These are phyloP conservation scores for Blera fallax DNA, from an alignment of 2,888 invertebrate genomes.

Conservation along the genomic window DNA sequence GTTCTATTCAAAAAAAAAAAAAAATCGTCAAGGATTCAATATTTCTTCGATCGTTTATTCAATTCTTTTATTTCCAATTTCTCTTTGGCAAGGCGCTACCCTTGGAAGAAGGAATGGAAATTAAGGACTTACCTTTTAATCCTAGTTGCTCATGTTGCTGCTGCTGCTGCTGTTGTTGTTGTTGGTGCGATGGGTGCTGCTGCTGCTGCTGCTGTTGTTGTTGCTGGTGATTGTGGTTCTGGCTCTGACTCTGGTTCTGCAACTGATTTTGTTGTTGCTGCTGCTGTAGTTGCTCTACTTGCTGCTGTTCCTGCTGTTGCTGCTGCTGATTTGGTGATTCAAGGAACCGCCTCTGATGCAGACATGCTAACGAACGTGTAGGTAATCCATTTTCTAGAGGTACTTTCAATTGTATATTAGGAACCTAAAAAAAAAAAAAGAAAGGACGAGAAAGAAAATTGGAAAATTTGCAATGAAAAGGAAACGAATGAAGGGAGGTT, in stretches of 20 bases:
- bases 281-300: neutral
- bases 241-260: slow-evolving; percentile 73
- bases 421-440: slow-evolving; percentile 78
- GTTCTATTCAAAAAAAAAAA: neutral
- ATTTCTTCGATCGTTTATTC: neutral
- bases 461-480: slow-evolving; percentile 58
- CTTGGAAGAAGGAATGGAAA: slow-evolving; percentile 31
- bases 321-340: slow-evolving; percentile 74
- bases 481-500: neutral
- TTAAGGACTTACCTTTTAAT: slow-evolving; percentile 71
- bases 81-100: neutral
- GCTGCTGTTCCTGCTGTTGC: slow-evolving; percentile 75
- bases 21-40: slow-evolving; percentile 6
- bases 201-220: slow-evolving; percentile 31
- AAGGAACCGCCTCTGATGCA: slow-evolving; percentile 79
- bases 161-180: slow-evolving; percentile 52
- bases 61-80: slow-evolving; percentile 16
- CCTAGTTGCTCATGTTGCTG: slow-evolving; percentile 66
- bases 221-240: slow-evolving; percentile 32
- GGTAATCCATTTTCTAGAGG: slow-evolving; percentile 77
- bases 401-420: slow-evolving; percentile 80
- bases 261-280: slow-evolving; percentile 69
- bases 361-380: slow-evolving; percentile 77
- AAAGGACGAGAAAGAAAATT: slow-evolving; percentile 46
- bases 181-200: slow-evolving; percentile 24